A percentile compares a stretch with the other conserved stretches of the same genome.
phyloP scores from a whole-genome alignment of 2,888 invertebrate species.

The Tridacna gigas region DNA sequence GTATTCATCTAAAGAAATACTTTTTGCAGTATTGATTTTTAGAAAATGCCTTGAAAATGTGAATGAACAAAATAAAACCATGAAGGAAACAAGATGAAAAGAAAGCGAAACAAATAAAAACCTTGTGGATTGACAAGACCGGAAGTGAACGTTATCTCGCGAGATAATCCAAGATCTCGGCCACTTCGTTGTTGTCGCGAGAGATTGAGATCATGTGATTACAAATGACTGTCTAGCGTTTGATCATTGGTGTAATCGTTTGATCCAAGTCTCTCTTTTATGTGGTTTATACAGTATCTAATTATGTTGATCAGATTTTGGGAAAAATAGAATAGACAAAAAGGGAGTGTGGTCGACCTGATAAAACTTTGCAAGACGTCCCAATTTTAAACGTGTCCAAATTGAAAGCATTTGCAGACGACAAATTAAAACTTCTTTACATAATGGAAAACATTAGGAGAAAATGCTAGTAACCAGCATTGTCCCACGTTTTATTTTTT shows the following conservation, averaged over 20 bases:
- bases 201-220: slow-evolving; percentile 2
- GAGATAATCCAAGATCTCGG: background rate
- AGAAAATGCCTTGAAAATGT: background rate
- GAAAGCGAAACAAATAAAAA: no score
- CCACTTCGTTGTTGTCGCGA: slow-evolving; percentile 8
- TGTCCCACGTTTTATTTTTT: no score
- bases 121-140: background rate
- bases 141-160: slow-evolving; percentile 17
- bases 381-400: no score
- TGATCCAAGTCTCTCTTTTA: slow-evolving; percentile 7
- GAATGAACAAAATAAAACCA: background rate
- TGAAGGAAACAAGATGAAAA: no score
- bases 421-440: no score
- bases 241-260: slow-evolving; percentile 13
- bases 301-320: slow-evolving; percentile 6
- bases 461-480: no score
- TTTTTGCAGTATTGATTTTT: background rate
- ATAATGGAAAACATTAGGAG: no score
- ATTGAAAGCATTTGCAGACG: no score
- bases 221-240: background rate
- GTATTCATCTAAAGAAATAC: no score
- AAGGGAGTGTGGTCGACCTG: no score
- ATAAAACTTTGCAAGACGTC: no score
- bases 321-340: background rate
- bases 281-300: slow-evolving; percentile 21